These are phyloP conservation scores for Champsocephalus esox DNA, from an alignment of 2,797 vertebrate species.

Conservation along the genomic window DNA sequence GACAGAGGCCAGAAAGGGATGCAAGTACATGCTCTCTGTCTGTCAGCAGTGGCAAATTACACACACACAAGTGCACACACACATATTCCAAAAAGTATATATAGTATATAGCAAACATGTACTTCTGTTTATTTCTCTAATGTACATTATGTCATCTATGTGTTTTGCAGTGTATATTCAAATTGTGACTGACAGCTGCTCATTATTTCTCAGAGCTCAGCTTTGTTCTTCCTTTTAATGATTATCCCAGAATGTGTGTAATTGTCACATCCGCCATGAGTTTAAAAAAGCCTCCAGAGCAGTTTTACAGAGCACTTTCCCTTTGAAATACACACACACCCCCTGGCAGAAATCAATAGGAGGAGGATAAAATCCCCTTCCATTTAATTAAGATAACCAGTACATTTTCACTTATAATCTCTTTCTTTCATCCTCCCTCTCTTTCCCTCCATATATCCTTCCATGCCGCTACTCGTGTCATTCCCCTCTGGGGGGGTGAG, in stretches of 20 bases:
- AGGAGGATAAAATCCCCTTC: conserved; percentile 76
- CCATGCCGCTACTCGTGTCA: conserved; percentile 48
- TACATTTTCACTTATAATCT: conserved; percentile 71
- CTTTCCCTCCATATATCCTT: conserved; percentile 49
- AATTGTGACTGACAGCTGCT: conserved; percentile 40
- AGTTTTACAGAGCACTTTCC: conserved; percentile 35
- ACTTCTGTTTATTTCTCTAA: background rate
- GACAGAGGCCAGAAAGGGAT: conserved; percentile 27
- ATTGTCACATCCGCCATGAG: conserved; percentile 30
- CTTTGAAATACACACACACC: conserved; percentile 68
- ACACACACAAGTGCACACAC: conserved; percentile 1
- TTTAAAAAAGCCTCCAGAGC: conserved; percentile 38
- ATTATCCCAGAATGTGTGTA: conserved; percentile 46
- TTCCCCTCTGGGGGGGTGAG: conserved; percentile 50
- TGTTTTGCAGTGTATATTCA: conserved; percentile 24
- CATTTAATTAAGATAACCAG: conserved; percentile 85
- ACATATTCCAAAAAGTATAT: conserved; percentile 15
- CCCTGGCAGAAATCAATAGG: conserved; percentile 74
- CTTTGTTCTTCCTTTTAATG: conserved; percentile 47
- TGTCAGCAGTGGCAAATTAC: conserved; percentile 28
- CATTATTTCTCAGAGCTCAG: conserved; percentile 46
- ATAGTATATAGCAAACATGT: conserved; percentile 1
- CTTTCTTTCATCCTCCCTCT: conserved; percentile 42
- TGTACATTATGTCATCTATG: conserved; percentile 39
- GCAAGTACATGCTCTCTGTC: conserved; percentile 29